Conservation (phyloP, 2,113 vertebrate genomes). For the Podocnemis expansa region DNA sequence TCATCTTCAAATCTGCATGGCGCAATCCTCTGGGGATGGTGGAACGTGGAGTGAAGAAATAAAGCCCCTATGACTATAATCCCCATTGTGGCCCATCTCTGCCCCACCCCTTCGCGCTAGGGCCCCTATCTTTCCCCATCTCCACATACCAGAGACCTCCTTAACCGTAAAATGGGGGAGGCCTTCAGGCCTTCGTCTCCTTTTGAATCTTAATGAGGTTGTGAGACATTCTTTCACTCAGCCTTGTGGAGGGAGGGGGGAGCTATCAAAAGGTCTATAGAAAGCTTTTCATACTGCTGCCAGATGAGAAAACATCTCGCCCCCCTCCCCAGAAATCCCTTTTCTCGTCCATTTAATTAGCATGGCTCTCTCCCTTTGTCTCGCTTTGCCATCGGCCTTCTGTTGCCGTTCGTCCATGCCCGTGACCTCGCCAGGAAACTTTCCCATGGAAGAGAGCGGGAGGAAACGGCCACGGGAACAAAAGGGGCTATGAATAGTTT, state of each 20-base stretch:
- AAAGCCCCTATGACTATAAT: background rate
- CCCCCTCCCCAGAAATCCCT: background rate
- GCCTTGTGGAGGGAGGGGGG: background rate
- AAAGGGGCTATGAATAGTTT: slow-evolving; percentile 73
- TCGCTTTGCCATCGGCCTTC: slow-evolving; percentile 69
- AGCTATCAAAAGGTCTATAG: slow-evolving; percentile 46
- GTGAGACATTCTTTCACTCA: slow-evolving; percentile 38
- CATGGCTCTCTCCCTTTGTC: slow-evolving; percentile 72
- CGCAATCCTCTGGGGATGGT: background rate
- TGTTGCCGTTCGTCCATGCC: slow-evolving; percentile 45
- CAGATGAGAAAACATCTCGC: slow-evolving; percentile 19
- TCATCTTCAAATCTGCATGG: background rate
- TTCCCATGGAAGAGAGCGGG: slow-evolving; percentile 73
- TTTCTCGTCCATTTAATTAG: slow-evolving; percentile 67
- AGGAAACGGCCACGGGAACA: slow-evolving; percentile 15
- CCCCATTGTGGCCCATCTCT: background rate
- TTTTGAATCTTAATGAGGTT: slow-evolving; percentile 57
- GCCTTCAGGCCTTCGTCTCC: background rate
- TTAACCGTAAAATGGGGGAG: background rate
- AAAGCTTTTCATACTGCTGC: slow-evolving; percentile 42
- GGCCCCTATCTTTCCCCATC: background rate
- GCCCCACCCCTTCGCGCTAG: too few species aligned
- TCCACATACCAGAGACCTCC: slow-evolving; percentile 12
- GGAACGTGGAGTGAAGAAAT: background rate
- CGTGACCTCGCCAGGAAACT: slow-evolving; percentile 71